phyloP scores from a whole-genome alignment of 2,113 vertebrate genomes.

The Hystrix brachyura region DNA sequence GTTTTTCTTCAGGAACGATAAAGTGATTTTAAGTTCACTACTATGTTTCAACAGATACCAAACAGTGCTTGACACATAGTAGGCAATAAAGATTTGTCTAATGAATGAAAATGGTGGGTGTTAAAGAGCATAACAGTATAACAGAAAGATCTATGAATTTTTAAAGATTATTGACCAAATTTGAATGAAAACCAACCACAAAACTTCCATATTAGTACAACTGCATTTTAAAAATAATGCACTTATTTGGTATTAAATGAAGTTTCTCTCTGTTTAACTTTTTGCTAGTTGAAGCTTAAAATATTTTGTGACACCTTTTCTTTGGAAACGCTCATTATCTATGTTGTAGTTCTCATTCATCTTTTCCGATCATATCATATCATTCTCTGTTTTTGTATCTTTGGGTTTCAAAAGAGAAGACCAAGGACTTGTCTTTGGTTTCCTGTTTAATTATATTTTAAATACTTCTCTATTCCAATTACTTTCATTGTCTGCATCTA shows the following conservation, averaged over 20 bases:
- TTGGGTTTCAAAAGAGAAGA: constrained; percentile 24
- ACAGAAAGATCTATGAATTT: not conserved
- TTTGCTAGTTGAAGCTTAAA: constrained; percentile 21
- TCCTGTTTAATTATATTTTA: constrained; percentile 36
- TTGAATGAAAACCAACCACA: not conserved
- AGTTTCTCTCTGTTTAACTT: constrained; percentile 4
- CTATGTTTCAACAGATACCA: not conserved
- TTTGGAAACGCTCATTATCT: constrained; percentile 30
- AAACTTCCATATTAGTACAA: not conserved
- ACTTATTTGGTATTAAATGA: constrained; percentile 23
- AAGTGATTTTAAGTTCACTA: constrained; percentile 17
- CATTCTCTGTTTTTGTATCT: not conserved
- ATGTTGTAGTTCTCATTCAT: not conserved
- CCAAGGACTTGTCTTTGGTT: not conserved
- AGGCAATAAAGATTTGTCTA: not conserved
- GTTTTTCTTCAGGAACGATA: constrained; percentile 1
- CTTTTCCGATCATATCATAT: constrained; percentile 40
- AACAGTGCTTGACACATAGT: not conserved
- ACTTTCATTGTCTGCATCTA: constrained; percentile 28
- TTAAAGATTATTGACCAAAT: constrained; percentile 1
- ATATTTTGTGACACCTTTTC: not conserved
- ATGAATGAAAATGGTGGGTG: not conserved
- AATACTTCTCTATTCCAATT: constrained; percentile 26
- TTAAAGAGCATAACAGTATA: not conserved
- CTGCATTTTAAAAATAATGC: constrained; percentile 2